A percentile compares a stretch with the other conserved stretches of the same genome.
Evolutionary conservation across 1,140 invertebrate species (phyloP).

Genomic region (Himalopsyche phryganea): DNA sequence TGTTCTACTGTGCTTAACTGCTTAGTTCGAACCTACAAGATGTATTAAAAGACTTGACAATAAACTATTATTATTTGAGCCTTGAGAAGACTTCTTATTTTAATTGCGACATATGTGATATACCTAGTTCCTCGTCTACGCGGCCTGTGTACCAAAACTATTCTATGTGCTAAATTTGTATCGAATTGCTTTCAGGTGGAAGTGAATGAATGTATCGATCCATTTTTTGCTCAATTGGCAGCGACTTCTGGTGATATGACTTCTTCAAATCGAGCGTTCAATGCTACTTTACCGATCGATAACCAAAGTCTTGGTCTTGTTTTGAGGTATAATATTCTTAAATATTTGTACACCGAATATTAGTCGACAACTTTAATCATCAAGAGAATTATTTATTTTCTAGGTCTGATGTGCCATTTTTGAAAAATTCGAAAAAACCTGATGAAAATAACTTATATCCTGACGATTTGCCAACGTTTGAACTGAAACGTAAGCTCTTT

Average conservation of each 20-base stretch:
- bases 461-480: constrained; percentile 22
- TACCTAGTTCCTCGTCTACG: no score
- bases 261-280: constrained; percentile 50
- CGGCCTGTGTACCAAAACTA: no score
- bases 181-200: constrained; percentile 20
- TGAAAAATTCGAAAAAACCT: constrained; percentile 11
- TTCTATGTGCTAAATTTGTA: no score
- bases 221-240: constrained; percentile 49
- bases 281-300: constrained; percentile 47
- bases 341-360: no score
- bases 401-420: constrained; percentile 28
- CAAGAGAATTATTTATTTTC: constrained; percentile 1
- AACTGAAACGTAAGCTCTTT: constrained; percentile 27
- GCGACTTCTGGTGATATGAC: constrained; percentile 49
- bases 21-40: no score
- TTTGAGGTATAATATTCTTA: constrained; percentile 44
- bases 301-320: constrained; percentile 45
- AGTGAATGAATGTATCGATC: constrained; percentile 40
- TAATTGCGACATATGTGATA: no score
- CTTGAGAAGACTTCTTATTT: no score
- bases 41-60: no score
- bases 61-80: no score
- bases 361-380: no score
- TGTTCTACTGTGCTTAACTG: no score
- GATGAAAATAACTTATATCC: constrained; percentile 13